phyloP scores from a whole-genome alignment of 2,888 invertebrate species.

The Salpingus planirostris region DNA sequence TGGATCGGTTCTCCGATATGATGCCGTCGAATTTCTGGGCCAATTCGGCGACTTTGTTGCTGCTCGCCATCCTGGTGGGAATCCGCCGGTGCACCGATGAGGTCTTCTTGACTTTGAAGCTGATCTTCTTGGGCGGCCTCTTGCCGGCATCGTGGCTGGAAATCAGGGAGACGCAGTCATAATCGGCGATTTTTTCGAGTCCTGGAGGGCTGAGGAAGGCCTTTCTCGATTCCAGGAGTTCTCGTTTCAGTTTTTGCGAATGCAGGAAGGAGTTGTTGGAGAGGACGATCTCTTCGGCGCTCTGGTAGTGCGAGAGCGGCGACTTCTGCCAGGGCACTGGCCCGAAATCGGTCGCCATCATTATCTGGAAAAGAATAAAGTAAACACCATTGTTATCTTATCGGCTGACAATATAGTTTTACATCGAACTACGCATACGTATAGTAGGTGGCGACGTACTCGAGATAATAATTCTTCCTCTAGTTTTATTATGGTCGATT shows the following conservation, averaged over 20 bases:
- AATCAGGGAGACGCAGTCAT: no score
- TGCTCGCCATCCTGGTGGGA: conserved; percentile 42
- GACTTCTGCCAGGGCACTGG: conserved; percentile 22
- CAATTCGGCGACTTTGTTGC: conserved; percentile 55
- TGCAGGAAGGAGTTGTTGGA: conserved; percentile 14
- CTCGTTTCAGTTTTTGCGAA: conserved; percentile 17
- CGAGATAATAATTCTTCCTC: no score
- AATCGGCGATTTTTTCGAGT: conserved; percentile 8
- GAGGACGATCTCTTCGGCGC: no score
- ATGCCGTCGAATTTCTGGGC: conserved; percentile 63
- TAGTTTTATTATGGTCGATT: no score
- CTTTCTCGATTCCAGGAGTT: conserved; percentile 28
- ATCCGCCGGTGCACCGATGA: conserved; percentile 42
- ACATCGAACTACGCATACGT: no score
- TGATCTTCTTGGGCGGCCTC: conserved; percentile 47
- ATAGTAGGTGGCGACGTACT: no score
- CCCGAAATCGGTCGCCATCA: conserved; percentile 21
- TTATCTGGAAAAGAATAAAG: conserved; percentile 12
- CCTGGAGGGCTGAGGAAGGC: conserved; percentile 25
- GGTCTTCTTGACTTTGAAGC: conserved; percentile 51
- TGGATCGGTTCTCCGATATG: conserved; percentile 40
- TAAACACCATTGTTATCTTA: no score
- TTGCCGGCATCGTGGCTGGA: conserved; percentile 13
- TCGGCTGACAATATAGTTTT: no score
- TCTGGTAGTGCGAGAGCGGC: no score